Conservation (phyloP, 2,797 vertebrate species). For the Acanthiza pusilla region DNA sequence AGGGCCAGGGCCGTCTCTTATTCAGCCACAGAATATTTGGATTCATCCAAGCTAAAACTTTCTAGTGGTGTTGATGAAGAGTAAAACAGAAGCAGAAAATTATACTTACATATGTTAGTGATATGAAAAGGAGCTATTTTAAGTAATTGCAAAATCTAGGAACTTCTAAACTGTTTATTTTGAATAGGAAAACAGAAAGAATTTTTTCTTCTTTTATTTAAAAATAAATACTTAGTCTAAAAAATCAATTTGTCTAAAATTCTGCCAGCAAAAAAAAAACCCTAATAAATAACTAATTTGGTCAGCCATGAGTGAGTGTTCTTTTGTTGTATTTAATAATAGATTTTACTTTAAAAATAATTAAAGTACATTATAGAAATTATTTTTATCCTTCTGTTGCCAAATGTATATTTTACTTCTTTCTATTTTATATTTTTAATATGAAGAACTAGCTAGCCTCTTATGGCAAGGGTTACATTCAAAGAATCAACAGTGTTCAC, state of each 20-base stretch:
- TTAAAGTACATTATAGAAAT: not conserved
- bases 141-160: not conserved
- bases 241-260: not conserved
- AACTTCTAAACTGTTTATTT: not conserved
- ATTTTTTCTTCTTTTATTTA: not conserved
- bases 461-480: not conserved
- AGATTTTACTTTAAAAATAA: not conserved
- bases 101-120: not conserved
- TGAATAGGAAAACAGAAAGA: not conserved
- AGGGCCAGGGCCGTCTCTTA: not conserved
- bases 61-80: not conserved
- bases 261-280: not conserved
- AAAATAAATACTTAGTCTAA: not conserved
- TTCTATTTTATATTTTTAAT: not conserved
- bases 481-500: not conserved
- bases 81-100: not conserved
- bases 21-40: not conserved
- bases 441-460: not conserved
- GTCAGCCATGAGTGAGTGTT: not conserved
- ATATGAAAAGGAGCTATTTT: not conserved
- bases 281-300: not conserved
- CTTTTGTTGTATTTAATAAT: not conserved
- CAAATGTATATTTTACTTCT: not conserved
- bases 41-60: not conserved
- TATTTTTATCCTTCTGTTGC: not conserved